Conservation (phyloP, 2,797 vertebrate genomes). For the Hemitrygon akajei region DNA sequence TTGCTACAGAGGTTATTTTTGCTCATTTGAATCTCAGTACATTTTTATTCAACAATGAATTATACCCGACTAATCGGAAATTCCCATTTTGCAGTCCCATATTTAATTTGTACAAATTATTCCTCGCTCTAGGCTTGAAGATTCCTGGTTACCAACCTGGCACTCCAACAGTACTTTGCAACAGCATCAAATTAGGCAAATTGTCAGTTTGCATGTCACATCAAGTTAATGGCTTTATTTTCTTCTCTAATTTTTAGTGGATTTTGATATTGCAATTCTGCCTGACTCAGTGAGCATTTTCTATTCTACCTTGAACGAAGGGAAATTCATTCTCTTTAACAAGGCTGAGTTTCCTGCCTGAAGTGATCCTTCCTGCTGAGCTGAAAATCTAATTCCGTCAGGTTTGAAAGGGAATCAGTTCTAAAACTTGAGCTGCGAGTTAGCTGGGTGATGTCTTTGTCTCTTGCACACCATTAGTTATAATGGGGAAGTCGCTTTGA, state of each 20-base stretch:
- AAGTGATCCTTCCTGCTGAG: background rate
- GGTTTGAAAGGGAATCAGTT: background rate
- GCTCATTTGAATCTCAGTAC: slow-evolving; percentile 1
- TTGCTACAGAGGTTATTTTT: background rate
- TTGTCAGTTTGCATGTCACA: background rate
- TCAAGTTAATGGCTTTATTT: background rate
- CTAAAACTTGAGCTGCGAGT: background rate
- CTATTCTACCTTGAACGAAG: background rate
- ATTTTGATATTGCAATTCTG: background rate
- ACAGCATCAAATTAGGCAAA: background rate
- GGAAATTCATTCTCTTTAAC: background rate
- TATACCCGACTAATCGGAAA: background rate
- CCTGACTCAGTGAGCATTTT: too few species aligned
- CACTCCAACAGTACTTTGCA: background rate
- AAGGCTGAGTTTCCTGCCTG: background rate
- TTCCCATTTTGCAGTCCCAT: background rate
- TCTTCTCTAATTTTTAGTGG: background rate
- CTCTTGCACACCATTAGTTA: background rate
- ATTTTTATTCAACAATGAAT: background rate
- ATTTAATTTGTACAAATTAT: background rate
- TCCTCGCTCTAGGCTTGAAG: too few species aligned
- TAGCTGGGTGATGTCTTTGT: background rate
- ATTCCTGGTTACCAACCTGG: background rate
- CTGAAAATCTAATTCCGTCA: background rate
- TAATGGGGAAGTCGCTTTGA: background rate